Conservation (phyloP, 2,888 invertebrate genomes). For the Thecocarcelia acutangulata region DNA sequence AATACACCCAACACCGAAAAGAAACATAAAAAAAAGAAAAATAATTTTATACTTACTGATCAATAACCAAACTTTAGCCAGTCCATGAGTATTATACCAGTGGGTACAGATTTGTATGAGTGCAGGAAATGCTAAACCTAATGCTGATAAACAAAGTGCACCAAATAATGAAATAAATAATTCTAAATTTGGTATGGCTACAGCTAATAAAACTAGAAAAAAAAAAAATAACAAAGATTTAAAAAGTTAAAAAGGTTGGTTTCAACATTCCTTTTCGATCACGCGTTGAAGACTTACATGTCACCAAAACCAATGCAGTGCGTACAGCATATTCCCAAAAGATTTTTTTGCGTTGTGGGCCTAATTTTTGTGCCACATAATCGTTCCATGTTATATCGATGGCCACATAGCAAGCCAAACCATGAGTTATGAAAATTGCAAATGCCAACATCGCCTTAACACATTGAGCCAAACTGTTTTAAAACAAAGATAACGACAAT, state of each 20-base stretch:
- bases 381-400: conserved; percentile 95
- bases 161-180: conserved; percentile 91
- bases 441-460: conserved; percentile 88
- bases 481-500: not conserved
- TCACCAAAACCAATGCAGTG: conserved; percentile 88
- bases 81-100: conserved; percentile 86
- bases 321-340: conserved; percentile 91
- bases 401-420: conserved; percentile 97
- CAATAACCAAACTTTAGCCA: conserved; percentile 83
- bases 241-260: conserved; percentile 2
- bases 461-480: conserved; percentile 85
- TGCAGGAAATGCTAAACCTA: conserved; percentile 95
- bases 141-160: conserved; percentile 93
- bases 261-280: conserved; percentile 1
- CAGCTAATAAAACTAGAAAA: conserved; percentile 89
- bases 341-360: conserved; percentile 84
- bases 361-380: conserved; percentile 84
- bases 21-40: not conserved
- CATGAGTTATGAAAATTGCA: conserved; percentile 95
- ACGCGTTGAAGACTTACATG: conserved; percentile 87
- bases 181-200: conserved; percentile 91
- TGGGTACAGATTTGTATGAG: conserved; percentile 91
- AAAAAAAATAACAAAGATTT: not conserved
- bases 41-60: conserved; percentile 79
- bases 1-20: not conserved